phyloP scores from a whole-genome alignment of 2,888 invertebrate species.

The Aquatica leii region DNA sequence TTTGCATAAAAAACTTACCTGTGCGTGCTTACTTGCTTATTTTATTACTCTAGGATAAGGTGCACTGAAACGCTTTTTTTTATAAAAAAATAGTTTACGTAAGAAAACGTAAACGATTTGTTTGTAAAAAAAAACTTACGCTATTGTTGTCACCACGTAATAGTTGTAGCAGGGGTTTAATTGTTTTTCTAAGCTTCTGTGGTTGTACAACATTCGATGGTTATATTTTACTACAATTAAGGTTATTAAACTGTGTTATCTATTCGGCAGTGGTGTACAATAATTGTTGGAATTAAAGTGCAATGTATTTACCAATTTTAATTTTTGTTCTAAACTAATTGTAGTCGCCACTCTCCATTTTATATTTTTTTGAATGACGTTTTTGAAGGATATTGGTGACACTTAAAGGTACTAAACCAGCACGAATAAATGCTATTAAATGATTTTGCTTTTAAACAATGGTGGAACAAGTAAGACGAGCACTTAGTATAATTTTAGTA shows the following conservation, averaged over 20 bases:
- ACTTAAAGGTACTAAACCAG: not conserved
- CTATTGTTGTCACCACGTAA: slow-evolving; percentile 28
- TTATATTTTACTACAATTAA: slow-evolving; percentile 20
- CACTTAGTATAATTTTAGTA: slow-evolving; percentile 37
- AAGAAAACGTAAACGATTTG: slow-evolving; percentile 25
- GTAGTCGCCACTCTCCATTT: not conserved
- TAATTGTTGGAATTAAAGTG: slow-evolving; percentile 11
- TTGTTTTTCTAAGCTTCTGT: slow-evolving; percentile 24
- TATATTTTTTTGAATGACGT: not conserved
- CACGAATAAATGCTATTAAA: not conserved
- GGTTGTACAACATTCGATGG: slow-evolving; percentile 27
- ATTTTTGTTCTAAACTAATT: not conserved
- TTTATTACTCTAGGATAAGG: slow-evolving; percentile 52
- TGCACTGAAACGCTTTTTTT: slow-evolving; percentile 50
- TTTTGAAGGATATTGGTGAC: not conserved
- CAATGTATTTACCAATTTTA: slow-evolving; percentile 15
- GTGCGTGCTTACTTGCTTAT: slow-evolving; percentile 54
- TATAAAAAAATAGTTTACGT: slow-evolving; percentile 28
- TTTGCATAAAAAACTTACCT: slow-evolving; percentile 24
- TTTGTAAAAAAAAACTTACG: slow-evolving; percentile 23
- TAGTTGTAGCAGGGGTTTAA: slow-evolving; percentile 30
- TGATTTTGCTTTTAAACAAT: slow-evolving; percentile 11
- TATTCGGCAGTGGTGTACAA: slow-evolving; percentile 18
- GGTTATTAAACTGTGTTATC: slow-evolving; percentile 16
- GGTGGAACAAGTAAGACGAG: slow-evolving; percentile 35